Base-by-base conservation (phyloP, 2,113 vertebrate genomes). In the Solea solea region DNA sequence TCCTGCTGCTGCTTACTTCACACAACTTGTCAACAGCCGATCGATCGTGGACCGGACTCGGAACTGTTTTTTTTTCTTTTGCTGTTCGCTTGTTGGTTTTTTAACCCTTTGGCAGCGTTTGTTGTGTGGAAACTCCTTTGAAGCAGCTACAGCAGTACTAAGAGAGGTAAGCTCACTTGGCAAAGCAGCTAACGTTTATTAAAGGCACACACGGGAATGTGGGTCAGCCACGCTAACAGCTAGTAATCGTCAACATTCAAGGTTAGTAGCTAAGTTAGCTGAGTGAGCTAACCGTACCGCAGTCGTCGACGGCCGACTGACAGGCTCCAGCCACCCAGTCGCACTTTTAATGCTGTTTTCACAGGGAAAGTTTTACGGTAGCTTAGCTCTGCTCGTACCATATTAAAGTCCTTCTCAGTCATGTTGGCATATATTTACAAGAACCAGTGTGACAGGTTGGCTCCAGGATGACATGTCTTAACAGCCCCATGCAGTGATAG, bases 381-480 rank as follows among this genome's bases (percentile, higher is more conserved):
- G 42, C 4, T 13, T 5, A 25, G 61, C 55, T 49, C 10, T 5
- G 34, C 42, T 25, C 8, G 50, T 62, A 59, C 74, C 56, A 5
- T 62, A 51, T 74, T 76, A 45, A 41, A 80, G 55, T 56, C 64
- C 69, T 27, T 79, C 63, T 42, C 11, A 41, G 45, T 39, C 42
- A 65, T 51, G 11, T 65, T 76, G 49, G 76, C 51, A 79, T 74
- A 76, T 50, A 65, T 73, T 83, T 83, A 70, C 56, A 53, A 87
- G 76, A 90, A 89, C 89, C 76, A 74, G 86, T 76, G 75, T 89
- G 89, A 90, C 90, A 92, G 85, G 88, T 90, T 88, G 83, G 48
- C 60, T 27, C 40, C 40, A 58, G 44, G 14, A 51, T 15, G 54
- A 62, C 86, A 67, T 66, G 81, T 80, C 60, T 0, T 7, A 78